Conservation (phyloP, 2,888 invertebrate genomes). For the Cybosia mesomella region DNA sequence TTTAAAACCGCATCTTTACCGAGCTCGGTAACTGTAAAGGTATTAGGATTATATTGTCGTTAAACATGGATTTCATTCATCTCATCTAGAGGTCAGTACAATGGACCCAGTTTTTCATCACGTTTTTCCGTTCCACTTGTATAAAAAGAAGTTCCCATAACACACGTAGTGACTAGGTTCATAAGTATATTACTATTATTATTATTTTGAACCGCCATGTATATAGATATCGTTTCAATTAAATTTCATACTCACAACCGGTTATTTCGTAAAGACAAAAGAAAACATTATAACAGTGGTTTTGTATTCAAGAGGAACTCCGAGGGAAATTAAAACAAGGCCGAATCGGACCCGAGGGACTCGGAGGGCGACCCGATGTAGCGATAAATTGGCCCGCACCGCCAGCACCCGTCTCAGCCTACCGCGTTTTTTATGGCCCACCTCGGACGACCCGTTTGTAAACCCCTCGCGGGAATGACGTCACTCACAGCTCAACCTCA, state of each 20-base stretch:
- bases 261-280: constrained; percentile 41
- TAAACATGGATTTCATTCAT: not conserved
- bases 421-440: constrained; percentile 40
- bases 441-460: constrained; percentile 41
- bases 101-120: too few relatives aligned
- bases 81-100: too few relatives aligned
- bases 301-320: constrained; percentile 55
- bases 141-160: too few relatives aligned
- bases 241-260: constrained; percentile 20
- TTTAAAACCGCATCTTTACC: not conserved
- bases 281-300: constrained; percentile 51
- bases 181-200: not conserved
- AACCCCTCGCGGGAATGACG: constrained; percentile 34
- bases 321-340: constrained; percentile 60
- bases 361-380: constrained; percentile 52
- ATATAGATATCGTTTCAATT: constrained; percentile 22
- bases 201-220: not conserved
- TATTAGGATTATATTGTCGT: not conserved
- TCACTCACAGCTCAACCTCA: constrained; percentile 24
- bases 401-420: constrained; percentile 23
- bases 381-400: constrained; percentile 58
- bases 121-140: too few relatives aligned
- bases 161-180: not conserved
- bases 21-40: not conserved
- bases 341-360: constrained; percentile 55